phyloP scores from a whole-genome alignment of 30 jellyfish, hydroid and myxozoan genomes.

The Morbakka virulenta region DNA sequence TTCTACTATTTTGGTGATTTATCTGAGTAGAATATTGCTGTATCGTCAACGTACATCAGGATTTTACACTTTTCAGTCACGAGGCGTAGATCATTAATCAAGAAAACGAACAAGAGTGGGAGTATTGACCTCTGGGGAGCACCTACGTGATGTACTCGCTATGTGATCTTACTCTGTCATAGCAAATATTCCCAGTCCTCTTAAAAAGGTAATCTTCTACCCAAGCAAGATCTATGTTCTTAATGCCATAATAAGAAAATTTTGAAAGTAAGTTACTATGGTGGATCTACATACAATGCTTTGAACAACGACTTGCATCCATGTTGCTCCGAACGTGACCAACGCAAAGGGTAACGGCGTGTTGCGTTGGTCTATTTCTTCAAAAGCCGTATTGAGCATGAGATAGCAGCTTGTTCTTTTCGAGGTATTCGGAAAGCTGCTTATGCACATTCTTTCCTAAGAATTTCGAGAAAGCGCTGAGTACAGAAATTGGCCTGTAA shows the following conservation, averaged over 20 bases:
- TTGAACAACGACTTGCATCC: conserved; percentile 43
- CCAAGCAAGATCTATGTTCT: conserved; percentile 56
- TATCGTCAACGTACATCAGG: too few species aligned
- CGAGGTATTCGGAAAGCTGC: conserved; percentile 49
- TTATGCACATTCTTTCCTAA: conserved; percentile 25
- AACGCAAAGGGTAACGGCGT: conserved; percentile 46
- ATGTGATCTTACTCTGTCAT: conserved; percentile 46
- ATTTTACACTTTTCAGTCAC: conserved; percentile 20
- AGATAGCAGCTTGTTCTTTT: conserved; percentile 40
- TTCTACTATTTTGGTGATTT: too few species aligned
- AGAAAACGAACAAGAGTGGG: conserved; percentile 46
- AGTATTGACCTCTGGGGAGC: conserved; percentile 59
- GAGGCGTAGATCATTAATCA: too few species aligned
- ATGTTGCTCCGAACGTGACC: conserved; percentile 12
- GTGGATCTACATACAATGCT: conserved; percentile 25
- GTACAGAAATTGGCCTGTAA: too few species aligned
- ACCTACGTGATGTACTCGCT: conserved; percentile 53
- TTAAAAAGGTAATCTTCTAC: conserved; percentile 53
- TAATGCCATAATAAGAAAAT: conserved; percentile 45
- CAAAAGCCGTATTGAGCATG: conserved; percentile 33
- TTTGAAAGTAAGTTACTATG: conserved; percentile 41
- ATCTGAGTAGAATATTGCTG: conserved; percentile 59
- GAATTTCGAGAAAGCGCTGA: too few species aligned
- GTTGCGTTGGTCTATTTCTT: conserved; percentile 42
- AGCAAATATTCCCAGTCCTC: conserved; percentile 44